Base-by-base conservation (phyloP, 2,797 vertebrate species). In the Premnoplex brunnescens region DNA sequence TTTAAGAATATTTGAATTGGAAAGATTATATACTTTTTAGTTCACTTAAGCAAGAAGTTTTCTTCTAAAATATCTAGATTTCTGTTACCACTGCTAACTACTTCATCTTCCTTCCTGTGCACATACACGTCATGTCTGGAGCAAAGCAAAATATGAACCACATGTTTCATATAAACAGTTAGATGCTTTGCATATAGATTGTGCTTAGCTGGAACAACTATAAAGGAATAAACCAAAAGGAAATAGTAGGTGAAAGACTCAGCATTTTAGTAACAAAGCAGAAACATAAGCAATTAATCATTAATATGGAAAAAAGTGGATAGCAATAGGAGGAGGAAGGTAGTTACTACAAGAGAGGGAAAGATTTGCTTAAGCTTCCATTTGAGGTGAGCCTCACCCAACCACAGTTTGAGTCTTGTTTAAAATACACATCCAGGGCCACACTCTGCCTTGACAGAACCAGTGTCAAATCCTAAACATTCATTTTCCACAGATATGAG, bases 1-100 rank as follows among this genome's bases (percentile, higher is more conserved):
- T 94, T 85, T 88, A 90, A 86, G 80, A 89, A 93, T 94, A 94
- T 95, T 96, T 93, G 89, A 94, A 94, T 91, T 97, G 93, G 93
- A 95, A 96, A 88, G 73, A 83, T 62, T 82, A 7, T 82, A 5
- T 36, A 26, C 55, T 88, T 92, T 93, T 91, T 32, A 76, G 46
- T 76, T 77, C 83, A 86, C 74, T 94, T 91, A 79, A 87, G 60
- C 73, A 91, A 85, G 81, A 37, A 73, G 30, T 87, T 94, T 91
- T 84, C 52, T 78, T 88, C 71, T 86, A 76, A 94, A 90, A 79
- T 66, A 93, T 91, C 74, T 85, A 92, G 72, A 59, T 82, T 95
- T 91, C 83, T 95, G 85, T 86, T 96, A 94, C 41, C 68, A 85
- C 74, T 60, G 56, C 79, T 95, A 95, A 91, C 89, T 94, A 80